Evolutionary conservation across 2,797 vertebrate species (phyloP).

Genomic region (Heterohyrax brucei): DNA sequence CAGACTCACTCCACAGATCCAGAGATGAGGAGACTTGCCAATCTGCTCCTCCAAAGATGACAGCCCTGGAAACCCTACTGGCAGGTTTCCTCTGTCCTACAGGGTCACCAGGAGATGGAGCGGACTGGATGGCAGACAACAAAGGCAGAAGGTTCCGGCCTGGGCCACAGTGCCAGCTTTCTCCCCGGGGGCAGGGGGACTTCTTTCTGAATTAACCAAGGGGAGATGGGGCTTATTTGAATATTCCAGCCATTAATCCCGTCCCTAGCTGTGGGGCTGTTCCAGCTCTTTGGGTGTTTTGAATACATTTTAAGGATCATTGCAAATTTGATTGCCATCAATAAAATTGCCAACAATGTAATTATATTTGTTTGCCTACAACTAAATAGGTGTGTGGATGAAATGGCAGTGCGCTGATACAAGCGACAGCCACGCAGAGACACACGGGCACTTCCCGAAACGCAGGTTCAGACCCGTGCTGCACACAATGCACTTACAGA

Average conservation of each 20-base stretch:
- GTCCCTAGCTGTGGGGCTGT: conserved; percentile 85
- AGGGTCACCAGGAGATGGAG: not conserved
- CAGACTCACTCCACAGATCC: not conserved
- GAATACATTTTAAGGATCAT: conserved; percentile 93
- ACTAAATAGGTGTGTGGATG: conserved; percentile 85
- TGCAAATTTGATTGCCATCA: conserved; percentile 92
- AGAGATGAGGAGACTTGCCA: not conserved
- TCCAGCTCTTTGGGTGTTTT: conserved; percentile 91
- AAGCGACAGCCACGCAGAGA: conserved; percentile 75
- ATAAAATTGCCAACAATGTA: conserved; percentile 91
- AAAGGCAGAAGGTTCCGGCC: not conserved
- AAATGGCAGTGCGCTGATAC: conserved; percentile 68
- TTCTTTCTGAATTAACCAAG: conserved; percentile 69
- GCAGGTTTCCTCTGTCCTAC: not conserved
- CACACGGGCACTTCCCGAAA: not conserved
- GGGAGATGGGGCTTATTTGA: conserved; percentile 83
- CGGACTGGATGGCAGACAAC: not conserved
- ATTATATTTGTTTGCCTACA: conserved; percentile 91
- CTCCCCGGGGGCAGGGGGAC: not conserved
- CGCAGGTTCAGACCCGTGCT: conserved; percentile 63
- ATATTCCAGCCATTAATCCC: conserved; percentile 90
- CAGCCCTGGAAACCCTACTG: not conserved
- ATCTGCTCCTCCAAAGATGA: not conserved
- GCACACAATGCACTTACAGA: conserved; percentile 86
- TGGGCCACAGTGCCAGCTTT: not conserved